Base-by-base conservation (phyloP, 1,140 invertebrate genomes). In the Halesus radiatus region DNA sequence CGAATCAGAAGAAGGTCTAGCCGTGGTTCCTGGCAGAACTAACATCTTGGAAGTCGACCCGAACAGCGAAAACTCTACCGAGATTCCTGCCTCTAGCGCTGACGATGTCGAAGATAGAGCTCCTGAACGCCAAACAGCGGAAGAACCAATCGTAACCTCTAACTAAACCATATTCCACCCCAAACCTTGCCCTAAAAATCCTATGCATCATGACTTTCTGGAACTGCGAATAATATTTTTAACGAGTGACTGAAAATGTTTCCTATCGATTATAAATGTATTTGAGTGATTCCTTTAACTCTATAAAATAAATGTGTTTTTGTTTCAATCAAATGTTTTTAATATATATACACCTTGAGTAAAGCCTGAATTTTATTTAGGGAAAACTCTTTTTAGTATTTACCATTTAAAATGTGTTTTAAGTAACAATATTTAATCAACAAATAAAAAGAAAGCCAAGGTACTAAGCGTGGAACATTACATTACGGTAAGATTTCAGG, bases 211-310 rank as follows among this genome's bases (percentile, higher is more conserved):
- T 22, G 22, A 56, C 54, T 56, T 56, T n/a, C 8, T 56, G 54
- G 22, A 56, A 56, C n/a, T 13, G 10, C 37, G 54, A 56, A 56
- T 4, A 20, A 22, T 56, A 7, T 6, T 1, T 18, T 56, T 56
- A 15, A 45, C 37, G 37, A 45, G 8, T 45, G 37, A 45, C 37
- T 45, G 37, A 45, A 20, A 60, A 23, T 60, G 58, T 60, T 72
- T 72, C 68, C 68, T 72, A 72, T 53, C 16, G 45, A 53, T 72
- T 50, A 22, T 52, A 72, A 72, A 15, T 10, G 54, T 72, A 52
- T 72, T 72, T 72, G 45, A 66, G 16, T 37, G 29, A n/a, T 23
- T 32, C 13, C 10, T 53, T 53, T 72, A 8, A 13, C 23, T 72
- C 53, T 18, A 23, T 53, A 75, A n/a, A 15, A 62, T 20, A 60